phyloP scores from a whole-genome alignment of 2,113 vertebrate species.

The Zeus faber region DNA sequence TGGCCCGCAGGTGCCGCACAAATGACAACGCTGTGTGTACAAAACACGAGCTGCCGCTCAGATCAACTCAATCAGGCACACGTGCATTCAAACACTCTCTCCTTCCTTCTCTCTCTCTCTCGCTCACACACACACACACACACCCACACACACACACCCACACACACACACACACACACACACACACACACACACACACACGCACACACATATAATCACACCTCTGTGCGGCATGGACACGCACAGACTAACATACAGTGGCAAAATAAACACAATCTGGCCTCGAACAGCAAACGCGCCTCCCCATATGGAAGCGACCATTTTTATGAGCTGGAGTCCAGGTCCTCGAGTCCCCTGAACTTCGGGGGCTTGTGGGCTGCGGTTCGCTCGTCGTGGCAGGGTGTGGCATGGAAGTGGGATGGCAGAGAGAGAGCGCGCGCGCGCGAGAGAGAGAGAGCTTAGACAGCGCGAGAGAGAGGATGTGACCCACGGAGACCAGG shows the following conservation, averaged over 20 bases:
- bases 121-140: background rate
- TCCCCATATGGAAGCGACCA: constrained; percentile 47
- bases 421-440: background rate
- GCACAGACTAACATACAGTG: constrained; percentile 18
- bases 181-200: constrained; percentile 9
- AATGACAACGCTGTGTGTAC: constrained; percentile 56
- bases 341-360: too few relatives aligned
- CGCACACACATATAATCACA: background rate
- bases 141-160: background rate
- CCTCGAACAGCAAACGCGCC: constrained; percentile 31
- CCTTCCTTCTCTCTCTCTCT: background rate
- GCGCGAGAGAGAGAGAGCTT: background rate
- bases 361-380: background rate
- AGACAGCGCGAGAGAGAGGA: constrained; percentile 17
- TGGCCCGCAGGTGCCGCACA: constrained; percentile 66
- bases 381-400: background rate
- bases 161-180: background rate
- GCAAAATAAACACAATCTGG: constrained; percentile 56
- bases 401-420: background rate
- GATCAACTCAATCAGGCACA: too few relatives aligned
- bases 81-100: constrained; percentile 20
- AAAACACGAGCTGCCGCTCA: constrained; percentile 51
- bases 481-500: constrained; percentile 57
- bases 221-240: too few relatives aligned
- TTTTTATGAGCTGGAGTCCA: constrained; percentile 37